Conservation (phyloP, 2,797 vertebrate species). For the Naso thynnoides region DNA sequence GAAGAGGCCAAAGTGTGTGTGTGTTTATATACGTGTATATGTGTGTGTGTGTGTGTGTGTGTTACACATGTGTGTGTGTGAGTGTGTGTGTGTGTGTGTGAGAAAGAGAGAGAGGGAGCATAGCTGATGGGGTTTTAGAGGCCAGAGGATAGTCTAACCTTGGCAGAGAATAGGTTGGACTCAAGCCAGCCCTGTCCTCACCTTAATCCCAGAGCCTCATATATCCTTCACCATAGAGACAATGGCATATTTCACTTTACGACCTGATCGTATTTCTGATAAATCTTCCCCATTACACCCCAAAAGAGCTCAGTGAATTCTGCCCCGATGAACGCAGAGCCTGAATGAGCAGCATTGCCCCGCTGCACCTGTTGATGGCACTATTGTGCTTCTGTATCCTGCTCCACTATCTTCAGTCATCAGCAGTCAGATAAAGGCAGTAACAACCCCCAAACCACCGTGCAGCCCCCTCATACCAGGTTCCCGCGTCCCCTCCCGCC, state of each 20-base stretch:
- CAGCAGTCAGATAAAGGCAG: constrained; percentile 53
- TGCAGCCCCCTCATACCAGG: constrained; percentile 48
- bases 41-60: neutral
- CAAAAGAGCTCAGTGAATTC: constrained; percentile 56
- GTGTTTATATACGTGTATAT: neutral
- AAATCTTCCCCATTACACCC: constrained; percentile 68
- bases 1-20: constrained; percentile 41
- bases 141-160: constrained; percentile 76
- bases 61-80: constrained; percentile 9
- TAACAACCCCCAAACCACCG: constrained; percentile 40
- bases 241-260: constrained; percentile 73
- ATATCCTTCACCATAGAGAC: constrained; percentile 67
- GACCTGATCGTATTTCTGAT: constrained; percentile 73
- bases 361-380: constrained; percentile 72
- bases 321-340: constrained; percentile 14
- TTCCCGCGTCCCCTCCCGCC: constrained; percentile 37
- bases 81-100: constrained; percentile 11
- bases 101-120: neutral
- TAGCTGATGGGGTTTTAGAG: constrained; percentile 65
- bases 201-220: constrained; percentile 67
- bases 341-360: constrained; percentile 21
- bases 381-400: constrained; percentile 68
- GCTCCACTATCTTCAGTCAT: constrained; percentile 50
- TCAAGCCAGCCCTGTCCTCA: constrained; percentile 67
- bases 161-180: constrained; percentile 75